Evolutionary conservation across 2,888 invertebrate genomes (phyloP).

Genomic region (Drosophila aldrichi): DNA sequence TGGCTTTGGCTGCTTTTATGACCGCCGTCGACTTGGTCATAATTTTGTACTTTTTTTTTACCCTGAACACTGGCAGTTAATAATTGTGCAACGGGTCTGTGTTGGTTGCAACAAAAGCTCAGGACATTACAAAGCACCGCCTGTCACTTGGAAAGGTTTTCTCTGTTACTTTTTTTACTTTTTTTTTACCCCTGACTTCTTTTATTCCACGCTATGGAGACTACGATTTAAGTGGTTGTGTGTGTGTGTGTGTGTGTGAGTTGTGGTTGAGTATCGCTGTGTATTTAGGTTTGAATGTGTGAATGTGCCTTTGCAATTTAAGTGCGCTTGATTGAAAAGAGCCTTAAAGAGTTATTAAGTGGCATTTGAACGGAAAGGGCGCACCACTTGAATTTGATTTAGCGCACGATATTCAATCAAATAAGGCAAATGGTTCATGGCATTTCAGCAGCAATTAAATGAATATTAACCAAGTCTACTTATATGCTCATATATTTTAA

Average conservation of each 20-base stretch:
- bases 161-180: slow-evolving; percentile 18
- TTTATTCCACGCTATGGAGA: not conserved
- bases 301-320: slow-evolving; percentile 14
- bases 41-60: slow-evolving; percentile 13
- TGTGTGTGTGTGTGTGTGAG: slow-evolving; percentile 6
- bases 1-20: slow-evolving; percentile 53
- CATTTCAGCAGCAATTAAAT: not conserved
- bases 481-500: too few relatives aligned
- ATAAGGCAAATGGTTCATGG: too few relatives aligned
- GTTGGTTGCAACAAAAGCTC: slow-evolving; percentile 33
- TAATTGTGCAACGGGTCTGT: slow-evolving; percentile 33
- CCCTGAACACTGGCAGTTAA: slow-evolving; percentile 45
- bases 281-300: slow-evolving; percentile 6
- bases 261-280: not conserved
- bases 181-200: not conserved
- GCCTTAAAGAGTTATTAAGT: slow-evolving; percentile 15
- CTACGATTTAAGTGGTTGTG: slow-evolving; percentile 28
- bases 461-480: too few relatives aligned
- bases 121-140: slow-evolving; percentile 34
- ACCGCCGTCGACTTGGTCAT: slow-evolving; percentile 37
- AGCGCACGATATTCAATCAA: too few relatives aligned
- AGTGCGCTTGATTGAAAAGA: slow-evolving; percentile 27
- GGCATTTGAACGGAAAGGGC: slow-evolving; percentile 19
- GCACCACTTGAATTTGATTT: not conserved
- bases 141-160: slow-evolving; percentile 50